Conservation (phyloP, 2,797 vertebrate genomes). For the Sebastes vulpes region DNA sequence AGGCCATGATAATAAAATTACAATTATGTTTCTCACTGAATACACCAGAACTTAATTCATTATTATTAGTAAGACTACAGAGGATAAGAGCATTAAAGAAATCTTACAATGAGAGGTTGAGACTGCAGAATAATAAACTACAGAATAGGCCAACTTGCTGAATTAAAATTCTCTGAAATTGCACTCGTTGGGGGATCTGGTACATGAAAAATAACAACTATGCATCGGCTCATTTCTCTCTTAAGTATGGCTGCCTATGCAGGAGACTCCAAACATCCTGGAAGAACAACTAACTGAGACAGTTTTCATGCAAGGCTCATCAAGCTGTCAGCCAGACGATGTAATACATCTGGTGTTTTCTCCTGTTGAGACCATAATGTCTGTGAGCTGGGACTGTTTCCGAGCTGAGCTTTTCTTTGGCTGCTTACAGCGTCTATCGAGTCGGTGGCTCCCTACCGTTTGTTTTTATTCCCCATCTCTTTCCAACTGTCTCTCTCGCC, state of each 20-base stretch:
- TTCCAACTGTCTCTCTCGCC: constrained; percentile 12
- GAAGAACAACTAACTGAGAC: constrained; percentile 22
- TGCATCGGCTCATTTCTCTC: constrained; percentile 17
- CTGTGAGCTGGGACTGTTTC: constrained; percentile 30
- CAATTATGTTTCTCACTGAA: background rate
- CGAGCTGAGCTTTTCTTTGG: constrained; percentile 27
- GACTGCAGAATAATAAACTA: constrained; percentile 9
- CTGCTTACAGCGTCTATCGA: constrained; percentile 14
- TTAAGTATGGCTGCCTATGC: constrained; percentile 10
- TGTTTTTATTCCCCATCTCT: constrained; percentile 30
- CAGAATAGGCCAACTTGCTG: background rate
- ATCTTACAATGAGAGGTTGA: background rate
- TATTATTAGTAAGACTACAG: background rate
- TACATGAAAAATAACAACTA: constrained; percentile 5
- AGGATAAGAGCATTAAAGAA: background rate
- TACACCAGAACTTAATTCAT: background rate
- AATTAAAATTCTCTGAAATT: constrained; percentile 27
- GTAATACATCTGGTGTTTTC: constrained; percentile 51
- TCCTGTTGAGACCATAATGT: constrained; percentile 51
- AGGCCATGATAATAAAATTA: background rate
- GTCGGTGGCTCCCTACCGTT: constrained; percentile 13
- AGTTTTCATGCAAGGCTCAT: constrained; percentile 38
- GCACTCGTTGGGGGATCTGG: background rate
- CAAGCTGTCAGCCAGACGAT: constrained; percentile 53
- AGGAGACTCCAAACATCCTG: constrained; percentile 27